A percentile compares a stretch with the other conserved stretches of the same genome.
Evolutionary conservation across 2,797 vertebrate species (phyloP).

Genomic region (Rhyacichthys aspro): DNA sequence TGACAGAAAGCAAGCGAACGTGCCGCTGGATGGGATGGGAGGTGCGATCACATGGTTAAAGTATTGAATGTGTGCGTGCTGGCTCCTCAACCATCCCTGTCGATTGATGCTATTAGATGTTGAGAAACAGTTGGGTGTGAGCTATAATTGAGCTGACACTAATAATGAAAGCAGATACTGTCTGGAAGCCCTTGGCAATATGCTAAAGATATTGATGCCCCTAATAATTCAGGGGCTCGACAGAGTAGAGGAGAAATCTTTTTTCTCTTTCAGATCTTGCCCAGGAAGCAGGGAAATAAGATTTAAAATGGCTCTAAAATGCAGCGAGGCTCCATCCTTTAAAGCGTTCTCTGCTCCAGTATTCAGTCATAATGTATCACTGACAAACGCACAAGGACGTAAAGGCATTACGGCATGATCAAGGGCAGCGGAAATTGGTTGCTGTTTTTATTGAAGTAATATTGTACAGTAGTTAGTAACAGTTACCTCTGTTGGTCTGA

Average conservation of each 20-base stretch:
- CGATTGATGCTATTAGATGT: constrained; percentile 98
- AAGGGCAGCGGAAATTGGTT: constrained; percentile 34
- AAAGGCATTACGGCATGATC: constrained; percentile 44
- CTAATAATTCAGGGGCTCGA: constrained; percentile 91
- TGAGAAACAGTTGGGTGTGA: constrained; percentile 99
- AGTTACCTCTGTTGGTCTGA: too few species aligned
- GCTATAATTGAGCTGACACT: constrained; percentile 98
- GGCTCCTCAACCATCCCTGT: constrained; percentile 90
- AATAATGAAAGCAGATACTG: constrained; percentile 98
- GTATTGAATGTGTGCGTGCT: constrained; percentile 35
- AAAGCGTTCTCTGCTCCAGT: constrained; percentile 44
- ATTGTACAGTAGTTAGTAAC: constrained; percentile 12
- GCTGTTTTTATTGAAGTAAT: constrained; percentile 30
- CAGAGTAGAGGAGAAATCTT: constrained; percentile 67
- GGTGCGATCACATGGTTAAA: constrained; percentile 38
- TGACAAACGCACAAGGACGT: constrained; percentile 45
- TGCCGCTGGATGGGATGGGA: constrained; percentile 36
- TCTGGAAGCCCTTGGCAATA: constrained; percentile 93
- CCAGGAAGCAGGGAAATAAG: constrained; percentile 71
- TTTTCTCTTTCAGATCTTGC: constrained; percentile 60
- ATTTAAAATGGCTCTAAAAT: constrained; percentile 74
- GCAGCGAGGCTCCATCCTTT: constrained; percentile 60
- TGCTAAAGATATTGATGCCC: constrained; percentile 97
- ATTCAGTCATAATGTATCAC: constrained; percentile 59
- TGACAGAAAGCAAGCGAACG: constrained; percentile 92